phyloP scores from a whole-genome alignment of 2,888 invertebrate species.

The Ophioninae sp. region DNA sequence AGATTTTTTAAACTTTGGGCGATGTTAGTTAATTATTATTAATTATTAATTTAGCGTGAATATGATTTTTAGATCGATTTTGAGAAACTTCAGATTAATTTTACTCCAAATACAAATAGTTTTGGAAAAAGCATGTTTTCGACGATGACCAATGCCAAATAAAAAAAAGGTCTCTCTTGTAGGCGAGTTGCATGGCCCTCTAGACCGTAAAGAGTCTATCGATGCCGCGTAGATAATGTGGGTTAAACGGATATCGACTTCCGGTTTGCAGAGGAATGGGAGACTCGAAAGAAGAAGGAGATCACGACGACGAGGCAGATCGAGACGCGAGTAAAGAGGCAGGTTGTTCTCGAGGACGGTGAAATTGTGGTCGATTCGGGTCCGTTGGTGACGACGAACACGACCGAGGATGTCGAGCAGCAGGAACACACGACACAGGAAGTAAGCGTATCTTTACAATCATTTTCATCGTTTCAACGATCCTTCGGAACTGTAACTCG shows the following conservation, averaged over 20 bases:
- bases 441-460: slow-evolving; percentile 74
- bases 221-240: slow-evolving; percentile 37
- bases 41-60: neutral
- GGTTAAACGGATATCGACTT: slow-evolving; percentile 61
- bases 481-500: slow-evolving; percentile 11
- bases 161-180: neutral
- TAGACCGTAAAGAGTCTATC: slow-evolving; percentile 12
- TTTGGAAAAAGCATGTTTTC: too few species aligned
- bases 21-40: neutral
- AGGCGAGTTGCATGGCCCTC: slow-evolving; percentile 26
- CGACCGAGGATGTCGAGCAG: slow-evolving; percentile 94
- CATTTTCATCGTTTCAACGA: neutral
- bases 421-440: slow-evolving; percentile 94
- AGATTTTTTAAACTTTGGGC: neutral
- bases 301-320: slow-evolving; percentile 95
- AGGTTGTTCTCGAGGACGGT: slow-evolving; percentile 94
- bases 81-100: neutral
- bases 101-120: too few species aligned
- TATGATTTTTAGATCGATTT: neutral
- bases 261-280: slow-evolving; percentile 91
- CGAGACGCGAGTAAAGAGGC: slow-evolving; percentile 93
- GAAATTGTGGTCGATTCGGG: slow-evolving; percentile 94
- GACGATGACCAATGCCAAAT: too few species aligned
- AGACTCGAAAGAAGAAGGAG: slow-evolving; percentile 94
- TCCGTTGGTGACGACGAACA: slow-evolving; percentile 94